Percentiles rank a stretch among this genome's conserved stretches.
These are phyloP conservation scores for Steinernema scapterisci DNA, from an alignment of 2,888 invertebrate species.

Conservation along the genomic window DNA sequence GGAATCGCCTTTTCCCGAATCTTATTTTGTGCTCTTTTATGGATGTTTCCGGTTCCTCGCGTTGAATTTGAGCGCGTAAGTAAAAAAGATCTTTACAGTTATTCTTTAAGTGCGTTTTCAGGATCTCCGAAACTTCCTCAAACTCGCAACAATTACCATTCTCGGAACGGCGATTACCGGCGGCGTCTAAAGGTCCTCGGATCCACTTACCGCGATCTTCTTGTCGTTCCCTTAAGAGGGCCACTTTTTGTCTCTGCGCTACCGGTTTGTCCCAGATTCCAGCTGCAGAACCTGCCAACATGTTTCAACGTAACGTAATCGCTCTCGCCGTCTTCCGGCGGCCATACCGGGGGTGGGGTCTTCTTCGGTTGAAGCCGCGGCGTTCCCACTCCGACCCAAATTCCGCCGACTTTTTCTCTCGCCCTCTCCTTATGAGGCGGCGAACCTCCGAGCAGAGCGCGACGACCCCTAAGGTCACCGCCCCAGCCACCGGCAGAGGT, in stretches of 20 bases:
- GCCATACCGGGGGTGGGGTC: slow-evolving; percentile 32
- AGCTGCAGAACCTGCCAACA: neutral
- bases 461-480: slow-evolving; percentile 32
- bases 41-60: no score
- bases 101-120: no score
- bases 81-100: no score
- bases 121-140: no score
- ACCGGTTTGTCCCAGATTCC: neutral
- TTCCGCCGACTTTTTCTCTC: slow-evolving; percentile 30
- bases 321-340: slow-evolving; percentile 15
- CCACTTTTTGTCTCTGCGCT: neutral
- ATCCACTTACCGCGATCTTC: no score
- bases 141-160: no score
- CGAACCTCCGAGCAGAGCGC: slow-evolving; percentile 17
- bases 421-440: slow-evolving; percentile 11
- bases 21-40: no score
- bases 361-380: slow-evolving; percentile 17
- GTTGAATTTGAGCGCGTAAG: no score
- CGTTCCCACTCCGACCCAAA: slow-evolving; percentile 24
- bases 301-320: neutral
- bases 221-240: no score
- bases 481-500: slow-evolving; percentile 32
- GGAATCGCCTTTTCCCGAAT: no score
- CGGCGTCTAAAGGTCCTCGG: no score
- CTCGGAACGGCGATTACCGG: no score